These are phyloP conservation scores for Lasioglossum morio DNA, from an alignment of 2,888 invertebrate genomes.

Conservation along the genomic window DNA sequence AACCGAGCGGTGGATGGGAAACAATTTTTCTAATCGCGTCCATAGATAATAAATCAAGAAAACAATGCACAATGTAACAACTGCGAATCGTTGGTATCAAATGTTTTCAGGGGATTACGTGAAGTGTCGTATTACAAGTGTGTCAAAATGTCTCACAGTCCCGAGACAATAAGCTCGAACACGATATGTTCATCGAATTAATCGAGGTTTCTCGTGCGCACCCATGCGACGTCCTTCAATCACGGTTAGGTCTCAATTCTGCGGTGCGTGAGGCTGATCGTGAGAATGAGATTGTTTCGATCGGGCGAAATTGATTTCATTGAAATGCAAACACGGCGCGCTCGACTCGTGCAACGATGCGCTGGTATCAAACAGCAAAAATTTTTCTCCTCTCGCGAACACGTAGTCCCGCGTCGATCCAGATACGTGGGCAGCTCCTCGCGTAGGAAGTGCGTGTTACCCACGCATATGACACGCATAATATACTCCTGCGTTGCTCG, in stretches of 20 bases:
- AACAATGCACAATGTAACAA: not conserved
- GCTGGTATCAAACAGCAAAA: constrained; percentile 46
- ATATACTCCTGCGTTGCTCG: constrained; percentile 21
- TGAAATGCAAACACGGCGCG: constrained; percentile 21
- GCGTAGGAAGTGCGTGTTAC: constrained; percentile 63
- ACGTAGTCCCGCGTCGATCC: constrained; percentile 56
- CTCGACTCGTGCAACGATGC: constrained; percentile 25
- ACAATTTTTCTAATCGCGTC: not conserved
- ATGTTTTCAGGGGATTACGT: not conserved
- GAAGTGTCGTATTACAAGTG: not conserved
- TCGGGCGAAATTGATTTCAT: constrained; percentile 40
- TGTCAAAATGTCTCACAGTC: not conserved
- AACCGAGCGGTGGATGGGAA: not conserved
- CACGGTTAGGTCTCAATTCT: constrained; percentile 1
- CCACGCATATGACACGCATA: constrained; percentile 48
- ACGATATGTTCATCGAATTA: not conserved
- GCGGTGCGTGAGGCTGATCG: not conserved
- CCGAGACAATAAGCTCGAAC: not conserved
- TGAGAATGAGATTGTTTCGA: constrained; percentile 20
- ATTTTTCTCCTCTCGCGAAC: constrained; percentile 43
- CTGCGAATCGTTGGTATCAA: not conserved
- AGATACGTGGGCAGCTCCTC: constrained; percentile 62
- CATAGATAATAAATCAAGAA: not conserved
- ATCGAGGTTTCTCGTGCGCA: not conserved
- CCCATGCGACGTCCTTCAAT: not conserved